Evolutionary conservation across 2,888 invertebrate genomes (phyloP).

Genomic region (Microchrysa polita): DNA sequence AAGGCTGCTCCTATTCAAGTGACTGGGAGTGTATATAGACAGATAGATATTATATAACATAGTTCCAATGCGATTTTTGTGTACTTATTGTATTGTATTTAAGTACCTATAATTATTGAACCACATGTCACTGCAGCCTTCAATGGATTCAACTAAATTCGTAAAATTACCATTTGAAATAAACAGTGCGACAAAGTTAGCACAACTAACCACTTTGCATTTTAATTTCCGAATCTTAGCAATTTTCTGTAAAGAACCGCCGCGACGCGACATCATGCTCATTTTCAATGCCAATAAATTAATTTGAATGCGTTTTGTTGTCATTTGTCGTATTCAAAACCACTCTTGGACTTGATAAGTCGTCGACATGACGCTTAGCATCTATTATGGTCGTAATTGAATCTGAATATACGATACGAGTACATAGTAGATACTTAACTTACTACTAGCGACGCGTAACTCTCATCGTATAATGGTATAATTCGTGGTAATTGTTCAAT

Average conservation of each 20-base stretch:
- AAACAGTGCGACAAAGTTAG: neutral
- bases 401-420: neutral
- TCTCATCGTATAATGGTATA: constrained; percentile 37
- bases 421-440: neutral
- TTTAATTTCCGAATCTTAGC: constrained; percentile 9
- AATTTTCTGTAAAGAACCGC: constrained; percentile 17
- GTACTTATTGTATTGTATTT: too few relatives aligned
- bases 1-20: too few relatives aligned
- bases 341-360: neutral
- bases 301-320: constrained; percentile 37
- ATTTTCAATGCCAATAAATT: constrained; percentile 25
- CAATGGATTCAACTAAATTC: too few relatives aligned
- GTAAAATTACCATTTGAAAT: neutral
- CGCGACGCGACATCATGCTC: constrained; percentile 29
- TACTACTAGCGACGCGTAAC: neutral
- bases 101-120: too few relatives aligned
- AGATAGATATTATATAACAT: too few relatives aligned
- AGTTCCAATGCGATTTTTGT: too few relatives aligned
- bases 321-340: neutral
- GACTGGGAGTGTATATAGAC: too few relatives aligned
- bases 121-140: too few relatives aligned
- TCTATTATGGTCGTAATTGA: neutral
- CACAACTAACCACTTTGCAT: constrained; percentile 12
- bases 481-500: constrained; percentile 40
- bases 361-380: neutral